These are phyloP conservation scores for Pilophorus perplexus DNA, from an alignment of 2,888 invertebrate genomes.

Conservation along the genomic window DNA sequence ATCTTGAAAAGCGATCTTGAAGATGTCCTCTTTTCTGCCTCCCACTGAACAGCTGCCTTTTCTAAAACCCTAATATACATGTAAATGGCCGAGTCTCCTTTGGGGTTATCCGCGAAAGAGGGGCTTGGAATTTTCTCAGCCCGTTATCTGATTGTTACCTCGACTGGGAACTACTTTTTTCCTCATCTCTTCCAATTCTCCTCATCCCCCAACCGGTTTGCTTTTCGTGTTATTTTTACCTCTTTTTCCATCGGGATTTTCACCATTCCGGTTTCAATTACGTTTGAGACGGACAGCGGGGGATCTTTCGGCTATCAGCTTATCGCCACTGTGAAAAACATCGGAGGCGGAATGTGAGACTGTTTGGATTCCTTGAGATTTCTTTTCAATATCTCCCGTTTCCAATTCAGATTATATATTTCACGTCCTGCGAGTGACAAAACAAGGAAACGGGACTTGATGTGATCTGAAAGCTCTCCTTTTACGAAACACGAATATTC, in stretches of 20 bases:
- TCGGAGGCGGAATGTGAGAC: too few relatives aligned
- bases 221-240: background rate
- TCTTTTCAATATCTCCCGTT: too few relatives aligned
- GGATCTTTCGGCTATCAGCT: too few relatives aligned
- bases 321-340: too few relatives aligned
- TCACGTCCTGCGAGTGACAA: too few relatives aligned
- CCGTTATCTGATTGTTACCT: slow-evolving; percentile 27
- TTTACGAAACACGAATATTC: too few relatives aligned
- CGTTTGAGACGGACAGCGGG: too few relatives aligned
- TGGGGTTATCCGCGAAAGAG: slow-evolving; percentile 25
- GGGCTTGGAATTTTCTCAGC: slow-evolving; percentile 25
- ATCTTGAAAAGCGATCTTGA: slow-evolving; percentile 28
- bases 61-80: slow-evolving; percentile 27
- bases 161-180: slow-evolving; percentile 17
- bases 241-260: background rate
- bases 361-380: too few relatives aligned
- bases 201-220: background rate
- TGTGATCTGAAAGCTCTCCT: too few relatives aligned
- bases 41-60: slow-evolving; percentile 15
- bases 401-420: too few relatives aligned
- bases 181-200: background rate
- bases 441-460: too few relatives aligned
- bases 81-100: slow-evolving; percentile 26
- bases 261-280: background rate
- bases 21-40: slow-evolving; percentile 1